Conservation (phyloP, 2,888 invertebrate genomes). For the Parapristionchus giblindavisi region DNA sequence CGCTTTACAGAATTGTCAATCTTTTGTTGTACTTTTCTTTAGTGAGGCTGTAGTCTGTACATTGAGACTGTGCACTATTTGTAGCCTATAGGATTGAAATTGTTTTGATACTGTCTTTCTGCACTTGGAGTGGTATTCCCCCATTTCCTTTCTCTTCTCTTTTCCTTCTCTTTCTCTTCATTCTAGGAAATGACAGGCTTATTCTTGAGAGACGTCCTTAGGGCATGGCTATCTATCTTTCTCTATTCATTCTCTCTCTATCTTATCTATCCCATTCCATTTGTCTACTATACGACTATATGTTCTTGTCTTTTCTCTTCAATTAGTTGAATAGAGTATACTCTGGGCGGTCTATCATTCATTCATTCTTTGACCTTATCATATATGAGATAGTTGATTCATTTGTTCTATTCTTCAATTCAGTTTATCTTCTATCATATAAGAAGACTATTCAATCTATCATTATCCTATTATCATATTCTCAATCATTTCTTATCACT, state of each 20-base stretch:
- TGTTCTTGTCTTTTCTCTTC: constrained; percentile 9
- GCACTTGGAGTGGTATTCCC: background rate
- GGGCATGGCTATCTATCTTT: background rate
- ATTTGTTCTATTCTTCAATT: too few species aligned
- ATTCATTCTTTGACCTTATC: too few species aligned
- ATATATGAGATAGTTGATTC: too few species aligned
- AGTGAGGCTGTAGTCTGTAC: constrained; percentile 1
- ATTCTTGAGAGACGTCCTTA: background rate
- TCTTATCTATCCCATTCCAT: constrained; percentile 7
- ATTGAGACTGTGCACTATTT: background rate
- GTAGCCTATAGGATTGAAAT: background rate
- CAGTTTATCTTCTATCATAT: constrained; percentile 36
- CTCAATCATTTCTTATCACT: background rate
- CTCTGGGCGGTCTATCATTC: constrained; percentile 24
- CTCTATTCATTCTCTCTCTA: background rate
- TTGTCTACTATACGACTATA: background rate
- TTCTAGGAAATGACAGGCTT: background rate
- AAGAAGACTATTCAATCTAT: constrained; percentile 4
- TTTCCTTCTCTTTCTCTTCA: constrained; percentile 12
- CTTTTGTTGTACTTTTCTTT: background rate
- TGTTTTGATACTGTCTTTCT: constrained; percentile 1
- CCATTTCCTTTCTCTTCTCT: constrained; percentile 13
- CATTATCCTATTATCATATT: constrained; percentile 28
- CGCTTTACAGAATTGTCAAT: background rate
- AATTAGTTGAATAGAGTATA: background rate